These are phyloP conservation scores for Lepus europaeus DNA, from an alignment of 2,113 vertebrate genomes.

Conservation along the genomic window DNA sequence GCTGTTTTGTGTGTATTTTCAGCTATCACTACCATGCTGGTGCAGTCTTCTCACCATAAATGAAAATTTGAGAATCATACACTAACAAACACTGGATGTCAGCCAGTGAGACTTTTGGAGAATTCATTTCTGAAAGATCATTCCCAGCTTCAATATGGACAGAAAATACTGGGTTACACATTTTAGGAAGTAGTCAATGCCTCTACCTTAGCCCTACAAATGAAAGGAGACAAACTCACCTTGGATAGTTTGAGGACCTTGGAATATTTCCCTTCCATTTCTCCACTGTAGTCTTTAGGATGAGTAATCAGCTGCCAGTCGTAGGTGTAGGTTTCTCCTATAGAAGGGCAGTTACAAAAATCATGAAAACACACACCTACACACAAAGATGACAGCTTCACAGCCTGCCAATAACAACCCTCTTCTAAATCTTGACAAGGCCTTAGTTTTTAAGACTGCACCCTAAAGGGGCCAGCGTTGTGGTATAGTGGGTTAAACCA, in stretches of 20 bases:
- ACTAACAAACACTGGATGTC: conserved; percentile 79
- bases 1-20: conserved; percentile 75
- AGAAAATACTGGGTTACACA: conserved; percentile 57
- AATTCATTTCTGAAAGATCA: conserved; percentile 60
- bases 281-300: conserved; percentile 95
- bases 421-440: conserved; percentile 66
- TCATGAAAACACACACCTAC: conserved; percentile 80
- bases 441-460: conserved; percentile 52
- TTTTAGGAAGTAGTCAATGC: conserved; percentile 24
- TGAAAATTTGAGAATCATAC: conserved; percentile 73
- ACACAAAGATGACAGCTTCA: conserved; percentile 62
- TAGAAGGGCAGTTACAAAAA: conserved; percentile 77
- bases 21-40: conserved; percentile 65
- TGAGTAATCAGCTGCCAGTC: conserved; percentile 96
- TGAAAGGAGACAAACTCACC: conserved; percentile 86
- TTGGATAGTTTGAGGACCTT: conserved; percentile 94
- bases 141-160: conserved; percentile 39
- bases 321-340: conserved; percentile 93
- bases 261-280: conserved; percentile 95
- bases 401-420: conserved; percentile 63
- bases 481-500: too few relatives aligned
- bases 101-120: conserved; percentile 64
- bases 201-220: not conserved
- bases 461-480: not conserved
- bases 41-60: conserved; percentile 75